phyloP scores from a whole-genome alignment of 92 coral and sea anemone genomes.

The Hydrozoanthus gracilis region DNA sequence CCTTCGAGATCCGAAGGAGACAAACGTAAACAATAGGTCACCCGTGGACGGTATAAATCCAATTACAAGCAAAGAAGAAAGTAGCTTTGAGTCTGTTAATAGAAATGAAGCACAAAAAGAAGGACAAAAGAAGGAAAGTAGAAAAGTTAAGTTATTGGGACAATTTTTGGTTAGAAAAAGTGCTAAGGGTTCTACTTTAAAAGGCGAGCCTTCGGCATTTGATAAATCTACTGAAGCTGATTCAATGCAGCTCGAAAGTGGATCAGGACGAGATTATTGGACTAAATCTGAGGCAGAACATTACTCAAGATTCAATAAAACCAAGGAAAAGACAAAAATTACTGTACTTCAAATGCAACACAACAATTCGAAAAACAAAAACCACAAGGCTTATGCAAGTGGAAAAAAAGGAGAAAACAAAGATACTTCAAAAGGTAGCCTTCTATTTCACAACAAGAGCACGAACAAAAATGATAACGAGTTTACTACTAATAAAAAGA shows the following conservation, averaged over 20 bases:
- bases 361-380: background rate
- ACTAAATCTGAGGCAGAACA: background rate
- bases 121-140: background rate
- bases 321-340: background rate
- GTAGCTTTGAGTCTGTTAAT: background rate
- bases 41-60: no score
- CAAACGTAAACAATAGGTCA: background rate
- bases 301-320: background rate
- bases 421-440: background rate
- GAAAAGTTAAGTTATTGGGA: background rate
- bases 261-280: slow-evolving; percentile 1
- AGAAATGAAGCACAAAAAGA: background rate
- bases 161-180: background rate
- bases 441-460: background rate
- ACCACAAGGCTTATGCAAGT: background rate
- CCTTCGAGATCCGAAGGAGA: background rate
- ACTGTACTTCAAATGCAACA: background rate
- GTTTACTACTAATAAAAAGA: background rate
- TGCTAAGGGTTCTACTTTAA: background rate
- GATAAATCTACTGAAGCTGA: background rate
- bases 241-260: background rate
- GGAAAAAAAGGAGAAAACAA: background rate
- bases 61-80: background rate
- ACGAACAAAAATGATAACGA: background rate
- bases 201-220: background rate